phyloP scores from a whole-genome alignment of 2,888 invertebrate genomes.

The Hirtodrosophila trivittata region DNA sequence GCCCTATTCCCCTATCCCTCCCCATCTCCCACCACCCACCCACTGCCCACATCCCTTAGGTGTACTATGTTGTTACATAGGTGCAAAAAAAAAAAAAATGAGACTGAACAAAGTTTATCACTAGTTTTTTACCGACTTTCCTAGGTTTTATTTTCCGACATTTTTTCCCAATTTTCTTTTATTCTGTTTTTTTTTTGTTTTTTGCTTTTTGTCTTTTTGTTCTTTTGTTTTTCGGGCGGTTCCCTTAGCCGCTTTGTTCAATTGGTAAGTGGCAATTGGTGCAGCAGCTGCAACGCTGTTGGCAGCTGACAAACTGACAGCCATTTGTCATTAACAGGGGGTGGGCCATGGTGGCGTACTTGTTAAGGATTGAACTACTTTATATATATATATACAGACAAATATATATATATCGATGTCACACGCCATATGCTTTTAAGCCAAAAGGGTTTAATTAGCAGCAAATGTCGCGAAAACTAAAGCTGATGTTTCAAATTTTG shows the following conservation, averaged over 20 bases:
- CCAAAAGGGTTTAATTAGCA: slow-evolving; percentile 55
- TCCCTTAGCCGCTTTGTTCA: slow-evolving; percentile 14
- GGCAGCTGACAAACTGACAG: slow-evolving; percentile 64
- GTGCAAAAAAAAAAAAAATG: slow-evolving; percentile 13
- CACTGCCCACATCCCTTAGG: too few species aligned
- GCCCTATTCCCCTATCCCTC: background rate
- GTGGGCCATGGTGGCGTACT: too few species aligned
- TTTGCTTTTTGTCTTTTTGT: background rate
- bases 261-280: slow-evolving; percentile 48
- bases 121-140: slow-evolving; percentile 10
- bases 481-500: too few species aligned
- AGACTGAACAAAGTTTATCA: slow-evolving; percentile 21
- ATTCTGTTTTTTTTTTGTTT: background rate
- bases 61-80: slow-evolving; percentile 5
- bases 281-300: slow-evolving; percentile 53
- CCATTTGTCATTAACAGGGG: slow-evolving; percentile 70
- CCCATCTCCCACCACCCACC: slow-evolving; percentile 1
- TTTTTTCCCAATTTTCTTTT: slow-evolving; percentile 11
- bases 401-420: too few species aligned
- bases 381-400: too few species aligned
- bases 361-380: too few species aligned
- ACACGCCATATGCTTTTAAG: too few species aligned
- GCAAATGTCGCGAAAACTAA: slow-evolving; percentile 45
- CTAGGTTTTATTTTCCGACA: background rate
- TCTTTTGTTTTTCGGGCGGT: background rate